Evolutionary conservation across 2,888 invertebrate genomes (phyloP), one percentile per base, ranked within the genome.

Genomic region (Drosophila mayaguana): DNA sequence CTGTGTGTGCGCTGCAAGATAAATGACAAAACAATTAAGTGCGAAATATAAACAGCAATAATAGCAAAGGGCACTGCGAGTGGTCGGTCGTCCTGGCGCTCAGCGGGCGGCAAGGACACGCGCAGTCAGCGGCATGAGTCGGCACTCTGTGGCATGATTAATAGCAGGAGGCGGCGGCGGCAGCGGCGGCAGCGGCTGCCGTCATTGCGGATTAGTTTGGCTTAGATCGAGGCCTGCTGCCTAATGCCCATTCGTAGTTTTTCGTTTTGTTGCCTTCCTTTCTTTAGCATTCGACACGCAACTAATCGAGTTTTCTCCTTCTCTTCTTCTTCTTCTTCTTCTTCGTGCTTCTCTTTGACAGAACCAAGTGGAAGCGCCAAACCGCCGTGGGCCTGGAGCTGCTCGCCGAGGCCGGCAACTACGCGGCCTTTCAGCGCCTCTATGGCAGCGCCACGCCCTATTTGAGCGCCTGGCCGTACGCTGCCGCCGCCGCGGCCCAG

Each of bases 361-460:
- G 95, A 95, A 99, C 99, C 92, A 99, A 99, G 94, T 99, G 99
- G 99, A 99, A 99, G 93, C 95, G 99, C 5, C 99, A 99, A 93
- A 98, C 99, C 20, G 98, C 99, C 0, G 99, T 99, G 3, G 99
- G 99, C 0, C 93, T 99, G 82, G 99, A 99, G 92, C 95, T 99
- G 53, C 94, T 99, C 63, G 98, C 98, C 7, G 99, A 99, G 93
- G 98, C 99, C 0, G 98, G 98, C 22, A 99, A 99, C 94, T 98
- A 98, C 93, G 98, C 98, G 4, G 99, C 99, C 14, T 97, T 99
- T 91, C 99, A 99, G 94, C 95, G 99, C 76, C 94, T 99, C 77
- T 98, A 97, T 93, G 97, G 97, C 34, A 90, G 87, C 18, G 95
- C 95, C 8, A 95, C 95, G 50, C 95, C 96, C 0, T 96, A 96